Evolutionary conservation across 2,113 vertebrate genomes (phyloP), one percentile per base, ranked within the genome.

Genomic region (Seriola aureovittata): DNA sequence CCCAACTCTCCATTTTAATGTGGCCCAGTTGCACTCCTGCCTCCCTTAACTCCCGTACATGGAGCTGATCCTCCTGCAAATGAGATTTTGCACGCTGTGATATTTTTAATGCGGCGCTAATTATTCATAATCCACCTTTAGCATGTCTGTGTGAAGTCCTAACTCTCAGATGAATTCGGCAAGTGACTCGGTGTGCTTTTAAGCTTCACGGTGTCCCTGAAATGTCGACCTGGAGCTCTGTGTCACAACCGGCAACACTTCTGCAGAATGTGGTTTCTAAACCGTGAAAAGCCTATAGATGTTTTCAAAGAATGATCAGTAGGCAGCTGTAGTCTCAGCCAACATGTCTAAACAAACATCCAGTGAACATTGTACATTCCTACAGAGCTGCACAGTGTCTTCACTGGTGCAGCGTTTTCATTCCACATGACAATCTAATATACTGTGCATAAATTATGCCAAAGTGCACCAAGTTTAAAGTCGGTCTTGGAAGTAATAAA

Each of bases 341-440:
- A 60, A 82, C 81, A 44, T 50, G 85, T 73, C 62, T 19, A 48
- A 82, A 70, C 85, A 75, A 63, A 85, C 17, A 54, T 63, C 36
- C 42, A 34, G 54, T 12, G 34, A 64, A 70, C 48, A 34, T 7
- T 9, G 12, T 50, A 57, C 85, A 78, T 82, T 85, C 82, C 80
- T 83, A 7, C 52, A 50, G 10, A 78, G 63, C 60, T 34, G 46
- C 67, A 68, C 23, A 11, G 21, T 21, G 55, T 0, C 1, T 1
- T 11, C 32, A 34, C 9, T 25, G 14, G 21, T 58, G 36, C 19
- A 44, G 4, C 48, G 8, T 29, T 64, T 32, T 29, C 21, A 52
- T 19, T 16, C 12, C 10, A 32, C 48, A 36, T 70, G 58, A 17
- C 38, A 23, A 25, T 44, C 46, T 55, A 57, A 23, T 87, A 19